Base-by-base conservation (phyloP, 2,113 vertebrate species). In the Craseonycteris thonglongyai region DNA sequence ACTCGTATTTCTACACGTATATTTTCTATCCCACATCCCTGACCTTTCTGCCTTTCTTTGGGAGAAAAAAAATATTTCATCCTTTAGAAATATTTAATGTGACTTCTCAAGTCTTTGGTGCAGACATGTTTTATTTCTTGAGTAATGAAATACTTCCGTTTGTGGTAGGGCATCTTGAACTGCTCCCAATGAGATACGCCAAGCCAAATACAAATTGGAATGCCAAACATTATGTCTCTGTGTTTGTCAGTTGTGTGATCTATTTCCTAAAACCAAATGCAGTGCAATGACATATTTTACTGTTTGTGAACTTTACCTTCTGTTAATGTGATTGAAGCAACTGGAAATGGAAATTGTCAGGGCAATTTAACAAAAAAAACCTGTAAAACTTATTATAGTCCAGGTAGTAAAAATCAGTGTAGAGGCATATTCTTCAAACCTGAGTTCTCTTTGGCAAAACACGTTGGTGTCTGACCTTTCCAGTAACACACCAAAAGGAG, bases 301-400 rank as follows among this genome's bases (percentile, higher is more conserved):
- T 97, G 86, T 97, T 97, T 95, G 97, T 98, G 98, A 98, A 98
- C 98, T 98, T 98, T 97, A 98, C 96, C 98, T 98, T 98, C 97
- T 98, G 98, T 97, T 98, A 98, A 98, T 98, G 98, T 98, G 98
- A 98, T 98, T 97, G 98, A 98, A 97, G 96, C 96, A 95, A 97
- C 91, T 97, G 98, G 98, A 98, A 98, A 98, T 98, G 95, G 98
- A 98, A 98, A 98, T 98, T 98, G 98, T 98, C 98, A 98, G 97
- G 90, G 97, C 97, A 98, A 98, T 99, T 98, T 98, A 98, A 98
- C 98, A 98, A 98, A 98, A 96, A 86, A 49, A 95, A 95, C 97
- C 96, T 98, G 95, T 98, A 98, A 98, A 98, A 98, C 97, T 98
- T 97, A 98, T 98, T 98, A 97, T 91, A 96, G 96, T 72, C 90